These are phyloP conservation scores for Deroplatys truncata DNA, from an alignment of 2,888 invertebrate species.

Conservation along the genomic window DNA sequence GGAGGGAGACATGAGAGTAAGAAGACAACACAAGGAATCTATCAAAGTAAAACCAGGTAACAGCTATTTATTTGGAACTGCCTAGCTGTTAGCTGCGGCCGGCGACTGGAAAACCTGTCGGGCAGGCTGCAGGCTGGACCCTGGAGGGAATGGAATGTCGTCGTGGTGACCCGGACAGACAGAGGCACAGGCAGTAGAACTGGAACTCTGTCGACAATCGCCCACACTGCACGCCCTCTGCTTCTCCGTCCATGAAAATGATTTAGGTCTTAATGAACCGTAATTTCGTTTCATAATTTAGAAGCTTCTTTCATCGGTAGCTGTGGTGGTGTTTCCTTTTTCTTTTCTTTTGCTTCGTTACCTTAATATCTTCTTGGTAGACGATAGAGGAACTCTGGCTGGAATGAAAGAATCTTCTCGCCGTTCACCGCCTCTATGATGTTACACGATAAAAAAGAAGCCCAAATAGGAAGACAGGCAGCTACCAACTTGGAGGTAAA, in stretches of 20 bases:
- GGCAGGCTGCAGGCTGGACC: slow-evolving; percentile 26
- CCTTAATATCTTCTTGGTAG: background rate
- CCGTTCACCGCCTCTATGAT: background rate
- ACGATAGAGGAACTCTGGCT: background rate
- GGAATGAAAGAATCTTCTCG: background rate
- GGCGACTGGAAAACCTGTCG: slow-evolving; percentile 23
- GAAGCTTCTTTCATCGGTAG: background rate
- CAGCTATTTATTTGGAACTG: slow-evolving; percentile 6
- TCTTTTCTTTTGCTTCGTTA: background rate
- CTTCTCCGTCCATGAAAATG: background rate
- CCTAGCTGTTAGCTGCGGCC: background rate
- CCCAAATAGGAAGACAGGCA: no score
- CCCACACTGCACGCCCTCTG: background rate
- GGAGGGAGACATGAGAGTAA: no score
- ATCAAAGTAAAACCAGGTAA: background rate
- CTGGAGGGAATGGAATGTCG: slow-evolving; percentile 27
- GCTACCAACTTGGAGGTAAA: no score
- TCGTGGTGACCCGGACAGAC: slow-evolving; percentile 18
- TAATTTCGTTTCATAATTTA: background rate
- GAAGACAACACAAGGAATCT: background rate
- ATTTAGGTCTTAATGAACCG: background rate
- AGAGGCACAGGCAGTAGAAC: background rate
- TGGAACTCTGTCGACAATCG: background rate
- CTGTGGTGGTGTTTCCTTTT: background rate
- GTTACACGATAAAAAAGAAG: background rate